Percentiles rank a stretch among this genome's conserved stretches.
Conservation (phyloP, 2,797 vertebrate species). For the Peromyscus aztecus region DNA sequence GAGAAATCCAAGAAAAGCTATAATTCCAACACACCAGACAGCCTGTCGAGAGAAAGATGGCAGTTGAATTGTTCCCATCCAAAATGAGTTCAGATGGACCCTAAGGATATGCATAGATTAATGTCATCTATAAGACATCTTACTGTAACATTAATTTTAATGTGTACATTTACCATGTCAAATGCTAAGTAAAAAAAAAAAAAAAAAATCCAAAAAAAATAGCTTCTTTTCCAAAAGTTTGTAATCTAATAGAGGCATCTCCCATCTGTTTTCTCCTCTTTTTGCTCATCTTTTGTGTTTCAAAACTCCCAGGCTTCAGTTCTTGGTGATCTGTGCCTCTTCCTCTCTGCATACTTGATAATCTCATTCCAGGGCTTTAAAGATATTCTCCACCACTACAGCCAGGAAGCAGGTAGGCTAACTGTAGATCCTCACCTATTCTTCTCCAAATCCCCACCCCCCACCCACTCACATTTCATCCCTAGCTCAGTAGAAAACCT, state of each 20-base stretch:
- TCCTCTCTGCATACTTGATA: neutral
- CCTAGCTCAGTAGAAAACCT: too few species aligned
- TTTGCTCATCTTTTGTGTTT: neutral
- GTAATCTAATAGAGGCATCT: neutral
- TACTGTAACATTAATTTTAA: neutral
- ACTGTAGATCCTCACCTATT: neutral
- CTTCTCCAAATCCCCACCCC: neutral
- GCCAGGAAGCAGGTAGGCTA: neutral
- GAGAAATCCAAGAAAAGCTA: neutral
- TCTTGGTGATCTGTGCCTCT: neutral
- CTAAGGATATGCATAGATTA: slow-evolving; percentile 20
- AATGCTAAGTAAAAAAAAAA: neutral
- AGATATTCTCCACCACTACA: neutral
- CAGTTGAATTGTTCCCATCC: neutral
- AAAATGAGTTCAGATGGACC: neutral
- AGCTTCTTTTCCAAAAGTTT: neutral
- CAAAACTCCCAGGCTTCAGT: neutral
- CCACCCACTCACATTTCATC: neutral
- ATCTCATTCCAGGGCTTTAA: neutral
- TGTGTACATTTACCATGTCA: neutral
- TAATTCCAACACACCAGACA: neutral
- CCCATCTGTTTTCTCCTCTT: neutral
- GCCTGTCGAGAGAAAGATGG: neutral
- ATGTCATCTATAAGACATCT: neutral
- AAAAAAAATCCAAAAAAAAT: neutral